phyloP scores from a whole-genome alignment of 2,113 vertebrate species.

The Microcebus ravelobensis region DNA sequence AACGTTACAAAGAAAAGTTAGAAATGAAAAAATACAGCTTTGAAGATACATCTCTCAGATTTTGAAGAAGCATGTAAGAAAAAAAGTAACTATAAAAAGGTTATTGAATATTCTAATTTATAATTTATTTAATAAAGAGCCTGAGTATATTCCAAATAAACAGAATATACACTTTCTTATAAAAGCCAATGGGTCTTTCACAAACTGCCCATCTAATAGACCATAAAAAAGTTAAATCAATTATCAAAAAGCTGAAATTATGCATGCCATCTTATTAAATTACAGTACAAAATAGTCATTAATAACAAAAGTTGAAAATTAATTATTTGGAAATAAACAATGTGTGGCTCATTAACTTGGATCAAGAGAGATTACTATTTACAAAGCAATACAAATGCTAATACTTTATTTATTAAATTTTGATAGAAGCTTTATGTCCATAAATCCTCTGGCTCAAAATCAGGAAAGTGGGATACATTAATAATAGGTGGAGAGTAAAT shows the following conservation, averaged over 20 bases:
- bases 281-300: slow-evolving; percentile 11
- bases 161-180: neutral
- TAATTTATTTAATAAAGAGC: slow-evolving; percentile 7
- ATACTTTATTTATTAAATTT: slow-evolving; percentile 4
- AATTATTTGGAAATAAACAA: slow-evolving; percentile 69
- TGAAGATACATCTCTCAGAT: neutral
- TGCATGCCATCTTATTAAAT: neutral
- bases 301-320: slow-evolving; percentile 47
- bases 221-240: neutral
- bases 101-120: neutral
- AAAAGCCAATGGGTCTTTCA: neutral
- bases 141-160: neutral
- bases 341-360: slow-evolving; percentile 41
- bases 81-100: neutral
- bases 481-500: neutral
- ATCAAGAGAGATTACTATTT: slow-evolving; percentile 50
- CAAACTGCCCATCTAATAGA: neutral
- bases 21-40: neutral
- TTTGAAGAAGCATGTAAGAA: neutral
- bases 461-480: neutral
- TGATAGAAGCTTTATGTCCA: neutral
- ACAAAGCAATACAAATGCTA: slow-evolving; percentile 22
- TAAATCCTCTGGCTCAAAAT: slow-evolving; percentile 16
- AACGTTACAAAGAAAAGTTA: neutral
- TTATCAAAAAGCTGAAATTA: neutral